These are phyloP conservation scores for Aricia artaxerxes DNA, from an alignment of 2,888 invertebrate species.

Conservation along the genomic window DNA sequence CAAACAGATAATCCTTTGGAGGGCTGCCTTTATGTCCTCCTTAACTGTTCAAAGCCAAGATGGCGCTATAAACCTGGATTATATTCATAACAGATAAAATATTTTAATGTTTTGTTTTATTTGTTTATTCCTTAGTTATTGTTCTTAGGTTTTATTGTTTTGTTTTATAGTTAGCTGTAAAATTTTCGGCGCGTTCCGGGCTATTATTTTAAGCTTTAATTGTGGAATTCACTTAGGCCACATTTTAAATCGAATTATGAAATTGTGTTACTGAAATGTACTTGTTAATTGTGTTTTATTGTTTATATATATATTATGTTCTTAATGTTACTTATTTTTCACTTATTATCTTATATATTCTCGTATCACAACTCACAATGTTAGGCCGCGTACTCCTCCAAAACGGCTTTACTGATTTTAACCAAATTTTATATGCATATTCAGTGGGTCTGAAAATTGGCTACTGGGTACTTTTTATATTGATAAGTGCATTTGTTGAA, in stretches of 20 bases:
- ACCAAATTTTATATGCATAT: too few species aligned
- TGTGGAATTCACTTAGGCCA: background rate
- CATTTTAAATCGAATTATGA: background rate
- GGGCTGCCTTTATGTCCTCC: constrained; percentile 63
- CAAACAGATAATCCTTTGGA: constrained; percentile 61
- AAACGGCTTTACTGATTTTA: too few species aligned
- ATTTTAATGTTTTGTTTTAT: constrained; percentile 73
- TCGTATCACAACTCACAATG: too few species aligned
- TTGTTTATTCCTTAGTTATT: constrained; percentile 72
- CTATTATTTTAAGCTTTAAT: constrained; percentile 12
- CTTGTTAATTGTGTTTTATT: background rate
- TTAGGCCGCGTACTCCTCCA: too few species aligned
- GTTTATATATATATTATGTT: background rate
- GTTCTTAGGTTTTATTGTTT: constrained; percentile 64
- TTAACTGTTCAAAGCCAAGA: constrained; percentile 67
- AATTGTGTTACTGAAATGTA: background rate
- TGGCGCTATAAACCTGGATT: constrained; percentile 67
- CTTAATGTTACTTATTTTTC: background rate
- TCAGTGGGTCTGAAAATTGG: too few species aligned
- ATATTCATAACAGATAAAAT: constrained; percentile 78
- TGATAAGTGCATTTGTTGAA: too few species aligned
- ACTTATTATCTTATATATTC: too few species aligned
- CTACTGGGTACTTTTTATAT: too few species aligned
- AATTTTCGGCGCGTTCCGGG: constrained; percentile 17
- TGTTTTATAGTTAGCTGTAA: constrained; percentile 43